These are phyloP conservation scores for Hydropotes inermis DNA, from an alignment of 2,113 vertebrate species.

Conservation along the genomic window DNA sequence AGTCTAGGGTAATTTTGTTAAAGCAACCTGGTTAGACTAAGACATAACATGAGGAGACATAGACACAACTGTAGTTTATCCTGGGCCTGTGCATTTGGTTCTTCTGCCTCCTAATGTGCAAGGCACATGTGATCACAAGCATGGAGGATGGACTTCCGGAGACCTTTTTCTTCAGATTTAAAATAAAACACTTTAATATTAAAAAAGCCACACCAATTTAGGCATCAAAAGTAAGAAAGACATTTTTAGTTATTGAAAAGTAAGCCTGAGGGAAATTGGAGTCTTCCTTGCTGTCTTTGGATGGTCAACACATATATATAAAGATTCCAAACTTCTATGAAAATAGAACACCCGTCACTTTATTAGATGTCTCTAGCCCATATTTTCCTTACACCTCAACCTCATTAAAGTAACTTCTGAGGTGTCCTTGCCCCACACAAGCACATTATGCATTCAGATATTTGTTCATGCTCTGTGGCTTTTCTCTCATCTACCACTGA, in stretches of 20 bases:
- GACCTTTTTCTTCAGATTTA: neutral
- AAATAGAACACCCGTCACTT: neutral
- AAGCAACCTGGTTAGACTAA: neutral
- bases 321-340: neutral
- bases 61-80: neutral
- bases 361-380: neutral
- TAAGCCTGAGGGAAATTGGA: neutral
- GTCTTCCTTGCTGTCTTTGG: neutral
- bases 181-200: neutral
- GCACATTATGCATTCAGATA: neutral
- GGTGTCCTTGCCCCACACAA: neutral
- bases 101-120: neutral
- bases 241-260: neutral
- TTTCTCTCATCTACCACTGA: neutral
- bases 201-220: neutral
- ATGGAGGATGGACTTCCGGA: rapidly evolving
- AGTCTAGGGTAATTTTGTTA: neutral
- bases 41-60: neutral
- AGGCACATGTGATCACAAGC: neutral
- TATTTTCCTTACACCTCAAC: neutral
- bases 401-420: neutral
- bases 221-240: neutral
- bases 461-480: neutral
- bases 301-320: neutral
- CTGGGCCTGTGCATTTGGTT: neutral